Base-by-base conservation (phyloP, 2,113 vertebrate species). In the Heterochromis multidens region DNA sequence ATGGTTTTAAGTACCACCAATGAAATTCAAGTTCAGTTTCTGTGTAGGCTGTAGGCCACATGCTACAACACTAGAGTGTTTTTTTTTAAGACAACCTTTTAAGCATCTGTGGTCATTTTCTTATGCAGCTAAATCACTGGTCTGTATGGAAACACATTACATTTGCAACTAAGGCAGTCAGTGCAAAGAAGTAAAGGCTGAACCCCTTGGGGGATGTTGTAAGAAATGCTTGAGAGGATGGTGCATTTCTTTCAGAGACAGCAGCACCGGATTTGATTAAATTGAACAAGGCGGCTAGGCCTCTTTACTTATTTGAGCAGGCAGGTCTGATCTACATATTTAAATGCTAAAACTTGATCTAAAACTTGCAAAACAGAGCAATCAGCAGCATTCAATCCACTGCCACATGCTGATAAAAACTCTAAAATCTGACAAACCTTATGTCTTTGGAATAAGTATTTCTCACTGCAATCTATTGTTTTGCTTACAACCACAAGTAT, bases 321-420 rank as follows among this genome's bases (percentile, higher is more conserved):
- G 14, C n/a, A 60, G 6, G 23, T 82, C 61, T 46, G 74, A 84
- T 84, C 49, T 37, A 25, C 16, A 43, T 27, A 52, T 74, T 84
- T 85, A 74, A 88, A 86, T 77, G 79, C 63, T 61, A 27, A 57
- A 58, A 49, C 85, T 84, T 87, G 83, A 85, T 89, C 60, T 87
- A 31, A 85, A 83, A 86, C 70, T 63, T 52, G 31, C 57, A 79
- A 61, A 89, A 81, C 40, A 43, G 78, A 91, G 80, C 89, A 14
- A 86, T 84, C 79, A 70, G 29, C 1, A 0, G 43, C 72, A 61
- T 77, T 70, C 14, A 43, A 23, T 59, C 25, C 52, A 2, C 19
- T 29, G 52, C 52, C 21, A 77, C 27, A 63, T 72, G 43, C 8
- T 65, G 57, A 82, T 59, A 33, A 76, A 35, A n/a, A 37, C 57